Evolutionary conservation across 2,888 invertebrate genomes (phyloP), one percentile per base, ranked within the genome.

Genomic region (Sycophila texana): DNA sequence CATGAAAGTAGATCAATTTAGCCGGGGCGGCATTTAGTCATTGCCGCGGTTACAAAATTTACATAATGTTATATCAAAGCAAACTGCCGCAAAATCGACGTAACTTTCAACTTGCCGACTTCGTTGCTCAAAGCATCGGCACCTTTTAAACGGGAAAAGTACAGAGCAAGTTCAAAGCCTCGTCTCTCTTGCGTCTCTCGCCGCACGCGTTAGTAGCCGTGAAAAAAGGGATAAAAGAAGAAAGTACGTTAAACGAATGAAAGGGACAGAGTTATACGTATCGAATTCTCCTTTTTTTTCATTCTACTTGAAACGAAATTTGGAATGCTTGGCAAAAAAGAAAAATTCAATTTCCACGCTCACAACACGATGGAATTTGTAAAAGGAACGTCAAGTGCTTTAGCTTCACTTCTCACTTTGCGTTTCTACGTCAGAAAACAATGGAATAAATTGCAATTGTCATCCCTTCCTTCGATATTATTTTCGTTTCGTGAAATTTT

Each of bases 31-130:
- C 70, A 57, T 65, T 71, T 72, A 58, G 26, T 57, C 58, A 16
- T 16, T 51, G 18, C 4, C 12, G 22, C 20, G 53, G 67, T 67
- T 63, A 53, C 72, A 13, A 72, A 72, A 77, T 77, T 66, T 72
- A 72, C 72, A 67, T 77, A 72, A 77, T 71, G 39, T 58, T 51
- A 51, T 65, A 30, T 72, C 77, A 77, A 77, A 77, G 72, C 72
- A 71, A 77, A 77, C 60, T 57, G 53, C 30, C 66, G 57, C 61
- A 72, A 77, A 77, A 77, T 67, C 53, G 77, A 77, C 72, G 53
- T 77, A 57, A 16, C 77, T 77, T 77, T 77, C 71, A 77, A 72
- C 71, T 66, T 58, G 16, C 30, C 67, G 14, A 55, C 51, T 47
- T 7, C 18, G 55, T 63, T 12, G 14, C 65, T 14, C n/a, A 16